Base-by-base conservation (phyloP, 2,888 invertebrate species). In the Pediacus dermestoides region DNA sequence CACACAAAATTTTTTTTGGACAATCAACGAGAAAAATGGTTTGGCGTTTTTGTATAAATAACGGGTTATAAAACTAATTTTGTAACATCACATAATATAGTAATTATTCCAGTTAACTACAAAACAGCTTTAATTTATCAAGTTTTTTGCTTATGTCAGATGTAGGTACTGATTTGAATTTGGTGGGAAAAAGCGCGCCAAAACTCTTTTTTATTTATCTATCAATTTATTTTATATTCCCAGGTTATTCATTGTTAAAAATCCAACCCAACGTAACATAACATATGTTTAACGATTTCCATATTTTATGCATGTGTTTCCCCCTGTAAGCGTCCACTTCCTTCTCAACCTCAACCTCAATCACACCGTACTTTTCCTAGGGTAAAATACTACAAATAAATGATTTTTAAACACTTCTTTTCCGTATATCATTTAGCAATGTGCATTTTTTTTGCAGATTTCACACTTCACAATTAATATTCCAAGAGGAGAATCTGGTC, bases 341-440 rank as follows among this genome's bases (percentile, higher is more conserved):
- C 30, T 43, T 13, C 27, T 23, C 32, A 41, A 45, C 48, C 42
- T 48, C 48, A 46, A 37, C 34, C 44, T 44, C 43, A 35, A 37
- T 44, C 37, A 42, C 47, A 46, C 43, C 39, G 33, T 34, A 22
- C 11, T 44, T 50, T 50, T 53, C 53, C 53, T n/a, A n/a, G n/a
- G 50, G 48, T 44, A 28, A 42, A 43, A 36, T 40, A 21, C 32
- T 34, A 37, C 41, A 16, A 40, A 46, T 42, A 57, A 58, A 59
- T 59, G 53, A 51, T 48, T 50, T 57, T 51, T 49, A 53, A 58
- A 58, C 53, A 46, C 57, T 52, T 48, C 50, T 50, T 58, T 58
- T 58, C 59, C 59, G 52, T 48, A 53, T 45, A 50, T 50, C 55
- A 53, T 58, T 59, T 53, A 46, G 36, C 39, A 40, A 33, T 25